Conservation (phyloP, 2,113 vertebrate genomes). For the Empidonax traillii region DNA sequence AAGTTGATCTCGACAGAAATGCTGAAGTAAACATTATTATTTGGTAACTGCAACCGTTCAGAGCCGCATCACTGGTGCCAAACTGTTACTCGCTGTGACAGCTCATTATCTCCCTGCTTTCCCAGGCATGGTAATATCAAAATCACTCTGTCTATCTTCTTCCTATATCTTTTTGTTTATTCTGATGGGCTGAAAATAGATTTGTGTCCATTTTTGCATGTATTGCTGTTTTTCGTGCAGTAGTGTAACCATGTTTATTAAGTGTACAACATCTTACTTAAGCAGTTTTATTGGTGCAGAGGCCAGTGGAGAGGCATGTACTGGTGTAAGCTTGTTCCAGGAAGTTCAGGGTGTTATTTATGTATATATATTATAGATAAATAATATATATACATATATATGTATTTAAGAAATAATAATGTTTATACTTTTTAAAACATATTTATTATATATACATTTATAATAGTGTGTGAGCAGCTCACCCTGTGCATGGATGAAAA, state of each 20-base stretch:
- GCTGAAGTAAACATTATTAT: conserved; percentile 51
- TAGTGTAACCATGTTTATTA: not conserved
- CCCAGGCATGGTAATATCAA: not conserved
- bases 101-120: conserved; percentile 46
- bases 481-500: not conserved
- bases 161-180: not conserved
- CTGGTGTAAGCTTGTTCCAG: not conserved
- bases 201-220: not conserved
- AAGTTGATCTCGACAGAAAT: conserved; percentile 37
- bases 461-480: not conserved
- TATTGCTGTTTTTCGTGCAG: not conserved
- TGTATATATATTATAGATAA: too few species aligned
- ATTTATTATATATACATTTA: not conserved
- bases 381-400: too few species aligned
- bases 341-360: not conserved
- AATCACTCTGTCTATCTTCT: not conserved
- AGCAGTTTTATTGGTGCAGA: not conserved
- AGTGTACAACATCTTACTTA: not conserved
- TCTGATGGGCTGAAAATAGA: not conserved
- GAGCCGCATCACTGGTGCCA: not conserved
- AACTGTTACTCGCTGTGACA: conserved; percentile 6
- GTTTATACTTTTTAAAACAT: not conserved
- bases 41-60: not conserved
- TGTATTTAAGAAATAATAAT: not conserved
- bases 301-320: not conserved